These are phyloP conservation scores for Oxyscelio sp. DNA, from an alignment of 2,888 invertebrate genomes.

Conservation along the genomic window DNA sequence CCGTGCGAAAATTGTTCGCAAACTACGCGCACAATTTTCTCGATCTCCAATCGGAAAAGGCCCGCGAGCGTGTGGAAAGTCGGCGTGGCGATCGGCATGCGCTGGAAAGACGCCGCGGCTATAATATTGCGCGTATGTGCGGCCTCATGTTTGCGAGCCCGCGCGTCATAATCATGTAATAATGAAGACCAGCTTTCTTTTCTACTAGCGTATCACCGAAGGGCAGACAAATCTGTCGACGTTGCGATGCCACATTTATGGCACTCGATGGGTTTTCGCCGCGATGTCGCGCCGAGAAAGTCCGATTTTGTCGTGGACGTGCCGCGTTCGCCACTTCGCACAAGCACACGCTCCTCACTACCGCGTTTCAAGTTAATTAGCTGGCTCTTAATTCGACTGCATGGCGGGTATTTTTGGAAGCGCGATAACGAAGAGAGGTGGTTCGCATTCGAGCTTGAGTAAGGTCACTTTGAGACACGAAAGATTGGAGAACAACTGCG, in stretches of 20 bases:
- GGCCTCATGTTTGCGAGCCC: slow-evolving; percentile 15
- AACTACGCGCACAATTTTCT: slow-evolving; percentile 33
- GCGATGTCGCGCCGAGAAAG: slow-evolving; percentile 29
- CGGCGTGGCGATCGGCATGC: slow-evolving; percentile 12
- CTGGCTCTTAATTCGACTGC: too few species aligned
- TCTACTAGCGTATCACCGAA: slow-evolving; percentile 85
- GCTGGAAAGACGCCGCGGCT: slow-evolving; percentile 4
- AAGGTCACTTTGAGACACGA: neutral
- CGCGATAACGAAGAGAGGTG: too few species aligned
- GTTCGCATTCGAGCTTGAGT: neutral
- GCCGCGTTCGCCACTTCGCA: neutral
- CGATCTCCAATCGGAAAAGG: slow-evolving; percentile 34
- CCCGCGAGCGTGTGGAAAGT: slow-evolving; percentile 44
- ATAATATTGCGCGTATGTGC: slow-evolving; percentile 41
- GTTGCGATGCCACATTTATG: slow-evolving; percentile 87
- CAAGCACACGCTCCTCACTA: neutral
- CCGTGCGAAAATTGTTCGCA: too few species aligned
- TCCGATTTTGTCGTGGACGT: neutral
- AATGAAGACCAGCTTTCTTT: slow-evolving; percentile 87
- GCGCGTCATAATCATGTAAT: slow-evolving; percentile 84
- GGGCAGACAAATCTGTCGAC: slow-evolving; percentile 83
- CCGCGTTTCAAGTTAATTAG: too few species aligned
- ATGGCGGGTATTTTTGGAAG: too few species aligned
- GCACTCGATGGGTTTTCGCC: slow-evolving; percentile 11
- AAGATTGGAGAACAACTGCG: slow-evolving; percentile 77